Evolutionary conservation across 1,140 invertebrate genomes (phyloP).

Genomic region (Lutraria rhynchaena): DNA sequence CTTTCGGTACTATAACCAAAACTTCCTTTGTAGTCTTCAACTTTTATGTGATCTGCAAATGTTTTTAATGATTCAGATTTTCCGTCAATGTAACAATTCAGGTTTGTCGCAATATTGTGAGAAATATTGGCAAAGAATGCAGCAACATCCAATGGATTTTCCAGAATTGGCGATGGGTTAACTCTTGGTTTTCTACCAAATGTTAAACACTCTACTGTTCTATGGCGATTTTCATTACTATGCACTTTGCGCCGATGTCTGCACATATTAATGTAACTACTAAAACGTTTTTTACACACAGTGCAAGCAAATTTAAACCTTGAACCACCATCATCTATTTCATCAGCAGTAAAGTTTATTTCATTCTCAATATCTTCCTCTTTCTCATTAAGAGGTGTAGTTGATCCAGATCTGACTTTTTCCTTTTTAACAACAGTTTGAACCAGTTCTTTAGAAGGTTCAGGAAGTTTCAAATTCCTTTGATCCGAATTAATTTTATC

Average conservation of each 20-base stretch:
- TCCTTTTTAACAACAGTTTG: slow-evolving; percentile 24
- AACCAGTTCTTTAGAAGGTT: neutral
- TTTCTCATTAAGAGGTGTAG: neutral
- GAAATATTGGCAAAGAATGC: slow-evolving; percentile 56
- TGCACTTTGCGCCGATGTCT: slow-evolving; percentile 53
- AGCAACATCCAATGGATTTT: slow-evolving; percentile 50
- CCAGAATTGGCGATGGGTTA: slow-evolving; percentile 19
- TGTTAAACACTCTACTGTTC: slow-evolving; percentile 22
- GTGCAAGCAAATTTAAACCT: slow-evolving; percentile 57
- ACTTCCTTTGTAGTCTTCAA: slow-evolving; percentile 36
- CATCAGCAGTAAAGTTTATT: slow-evolving; percentile 55
- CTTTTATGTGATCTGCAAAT: slow-evolving; percentile 26
- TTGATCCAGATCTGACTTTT: neutral
- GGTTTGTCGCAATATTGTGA: slow-evolving; percentile 56
- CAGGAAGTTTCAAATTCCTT: neutral
- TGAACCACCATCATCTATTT: slow-evolving; percentile 56
- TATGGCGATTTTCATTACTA: slow-evolving; percentile 34
- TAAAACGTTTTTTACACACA: slow-evolving; percentile 57
- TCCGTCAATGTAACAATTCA: slow-evolving; percentile 56
- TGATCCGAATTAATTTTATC: slow-evolving; percentile 27
- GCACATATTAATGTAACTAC: slow-evolving; percentile 58
- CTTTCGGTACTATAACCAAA: slow-evolving; percentile 28
- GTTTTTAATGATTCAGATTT: slow-evolving; percentile 25
- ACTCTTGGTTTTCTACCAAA: slow-evolving; percentile 9
- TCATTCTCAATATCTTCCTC: slow-evolving; percentile 31